Base-by-base conservation (phyloP, 2,888 invertebrate genomes). In the Volucella zonaria region DNA sequence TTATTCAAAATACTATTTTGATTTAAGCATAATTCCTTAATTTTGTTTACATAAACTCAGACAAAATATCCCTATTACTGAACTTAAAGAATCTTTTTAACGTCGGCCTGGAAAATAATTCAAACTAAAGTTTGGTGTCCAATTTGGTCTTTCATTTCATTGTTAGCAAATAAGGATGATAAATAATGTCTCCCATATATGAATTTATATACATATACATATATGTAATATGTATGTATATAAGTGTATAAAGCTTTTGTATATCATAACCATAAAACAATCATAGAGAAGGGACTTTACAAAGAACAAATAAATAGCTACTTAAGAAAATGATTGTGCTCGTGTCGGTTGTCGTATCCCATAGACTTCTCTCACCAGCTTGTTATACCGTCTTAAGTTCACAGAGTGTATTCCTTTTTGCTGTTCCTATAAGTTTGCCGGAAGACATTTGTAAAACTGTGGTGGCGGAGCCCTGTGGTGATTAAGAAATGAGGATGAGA, bases 401-500 rank as follows among this genome's bases (percentile, higher is more conserved):
- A 70, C 23, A 76, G 52, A 73, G 76, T 64, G 61, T 81, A 51
- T 62, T 68, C 61, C 73, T 85, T 80, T 81, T 73, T 76, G 68
- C 66, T 73, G 71, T 51, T 85, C 68, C 52, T 77, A 85, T 77
- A 81, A 85, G 81, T 81, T 71, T 81, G 76, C 81, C 85, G 85
- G 85, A 85, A 81, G 81, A 73, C 71, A 85, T 85, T 85, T 81
- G 81, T 85, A 81, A 75, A 76, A 62, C 62, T 77, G 67, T 77
- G 71, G 73, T 73, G 67, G 62, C 64, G 67, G 81, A 62, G 64
- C 59, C 76, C 85, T 77, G 85, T 59, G 76, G 85, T 49, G 85
- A 71, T 75, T 85, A 68, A 67, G 83, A 76, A 76, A 62, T 80
- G 76, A 47, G 62, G 68, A 81, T 52, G 67, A 64, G 58, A 68